phyloP scores from a whole-genome alignment of 2,113 vertebrate species.

The Nematolebias whitei region DNA sequence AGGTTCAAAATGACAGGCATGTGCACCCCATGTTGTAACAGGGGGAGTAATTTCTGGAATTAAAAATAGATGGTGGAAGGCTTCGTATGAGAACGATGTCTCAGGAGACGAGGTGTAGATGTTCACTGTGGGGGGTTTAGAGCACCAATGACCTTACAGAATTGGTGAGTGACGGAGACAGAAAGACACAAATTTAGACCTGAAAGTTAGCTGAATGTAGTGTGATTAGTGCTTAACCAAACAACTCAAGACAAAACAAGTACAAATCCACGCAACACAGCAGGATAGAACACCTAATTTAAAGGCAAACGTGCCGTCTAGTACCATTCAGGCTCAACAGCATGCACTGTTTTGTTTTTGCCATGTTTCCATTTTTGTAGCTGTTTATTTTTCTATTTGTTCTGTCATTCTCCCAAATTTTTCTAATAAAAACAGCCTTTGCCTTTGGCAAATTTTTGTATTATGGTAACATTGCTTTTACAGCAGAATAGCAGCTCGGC shows the following conservation, averaged over 20 bases:
- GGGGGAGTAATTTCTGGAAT: conserved; percentile 74
- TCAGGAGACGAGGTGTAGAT: conserved; percentile 60
- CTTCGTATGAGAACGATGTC: conserved; percentile 47
- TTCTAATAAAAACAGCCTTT: conserved; percentile 49
- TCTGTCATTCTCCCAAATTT: background rate
- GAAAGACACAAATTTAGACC: conserved; percentile 33
- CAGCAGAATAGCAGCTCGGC: conserved; percentile 66
- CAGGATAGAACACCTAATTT: conserved; percentile 10
- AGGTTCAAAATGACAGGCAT: conserved; percentile 79
- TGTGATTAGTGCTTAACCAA: conserved; percentile 64
- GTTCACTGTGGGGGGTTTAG: conserved; percentile 58
- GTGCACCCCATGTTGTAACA: conserved; percentile 71
- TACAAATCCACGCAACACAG: conserved; percentile 33
- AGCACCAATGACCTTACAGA: conserved; percentile 69
- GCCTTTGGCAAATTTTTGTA: conserved; percentile 52
- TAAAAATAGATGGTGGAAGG: conserved; percentile 78
- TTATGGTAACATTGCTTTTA: conserved; percentile 70
- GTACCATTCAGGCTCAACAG: conserved; percentile 53
- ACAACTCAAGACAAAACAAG: conserved; percentile 37
- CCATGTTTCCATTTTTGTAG: conserved; percentile 42
- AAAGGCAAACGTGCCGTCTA: conserved; percentile 33
- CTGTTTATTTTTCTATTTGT: conserved; percentile 35
- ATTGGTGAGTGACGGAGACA: conserved; percentile 55
- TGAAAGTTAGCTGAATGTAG: conserved; percentile 35
- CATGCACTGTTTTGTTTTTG: conserved; percentile 52